Percentiles rank a stretch among this genome's conserved stretches.
Conservation (phyloP, 1,140 invertebrate genomes). For the Tribolium castaneum region DNA sequence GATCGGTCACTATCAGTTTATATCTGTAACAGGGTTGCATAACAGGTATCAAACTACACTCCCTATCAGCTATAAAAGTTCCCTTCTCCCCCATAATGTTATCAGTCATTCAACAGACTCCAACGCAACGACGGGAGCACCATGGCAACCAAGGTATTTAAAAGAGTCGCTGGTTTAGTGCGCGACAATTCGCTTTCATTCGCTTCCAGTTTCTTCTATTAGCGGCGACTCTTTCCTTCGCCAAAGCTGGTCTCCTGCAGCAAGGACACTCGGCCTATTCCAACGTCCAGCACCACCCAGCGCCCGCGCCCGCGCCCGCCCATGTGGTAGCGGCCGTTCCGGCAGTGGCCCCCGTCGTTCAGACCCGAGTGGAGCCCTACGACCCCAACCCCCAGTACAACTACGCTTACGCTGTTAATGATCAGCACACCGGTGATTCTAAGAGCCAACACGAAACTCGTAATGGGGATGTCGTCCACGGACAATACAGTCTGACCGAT, state of each 20-base stretch:
- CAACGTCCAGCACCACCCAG: slow-evolving; percentile 39
- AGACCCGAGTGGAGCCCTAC: slow-evolving; percentile 68
- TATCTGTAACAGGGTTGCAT: slow-evolving; percentile 21
- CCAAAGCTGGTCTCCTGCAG: slow-evolving; percentile 12
- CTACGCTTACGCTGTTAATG: slow-evolving; percentile 78
- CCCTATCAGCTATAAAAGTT: slow-evolving; percentile 39
- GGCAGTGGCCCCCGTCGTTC: slow-evolving; percentile 58
- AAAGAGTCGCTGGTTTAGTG: background rate
- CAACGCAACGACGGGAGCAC: background rate
- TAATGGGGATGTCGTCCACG: slow-evolving; percentile 66
- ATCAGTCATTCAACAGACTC: slow-evolving; percentile 38
- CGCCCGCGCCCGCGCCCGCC: slow-evolving; percentile 15
- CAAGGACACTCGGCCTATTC: slow-evolving; percentile 19
- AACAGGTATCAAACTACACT: slow-evolving; percentile 42
- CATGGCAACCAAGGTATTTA: slow-evolving; percentile 39
- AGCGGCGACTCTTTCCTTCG: background rate
- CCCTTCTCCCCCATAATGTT: slow-evolving; percentile 10
- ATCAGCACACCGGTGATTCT: slow-evolving; percentile 77
- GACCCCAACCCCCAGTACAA: slow-evolving; percentile 79
- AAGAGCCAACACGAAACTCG: slow-evolving; percentile 69
- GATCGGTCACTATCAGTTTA: slow-evolving; percentile 37
- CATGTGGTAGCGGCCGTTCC: slow-evolving; percentile 48
- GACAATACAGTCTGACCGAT: slow-evolving; percentile 66
- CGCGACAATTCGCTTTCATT: background rate
- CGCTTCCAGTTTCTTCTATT: background rate